Percentiles rank a stretch among this genome's conserved stretches.
These are phyloP conservation scores for Neodiprion virginianus DNA, from an alignment of 1,140 invertebrate species.

Conservation along the genomic window DNA sequence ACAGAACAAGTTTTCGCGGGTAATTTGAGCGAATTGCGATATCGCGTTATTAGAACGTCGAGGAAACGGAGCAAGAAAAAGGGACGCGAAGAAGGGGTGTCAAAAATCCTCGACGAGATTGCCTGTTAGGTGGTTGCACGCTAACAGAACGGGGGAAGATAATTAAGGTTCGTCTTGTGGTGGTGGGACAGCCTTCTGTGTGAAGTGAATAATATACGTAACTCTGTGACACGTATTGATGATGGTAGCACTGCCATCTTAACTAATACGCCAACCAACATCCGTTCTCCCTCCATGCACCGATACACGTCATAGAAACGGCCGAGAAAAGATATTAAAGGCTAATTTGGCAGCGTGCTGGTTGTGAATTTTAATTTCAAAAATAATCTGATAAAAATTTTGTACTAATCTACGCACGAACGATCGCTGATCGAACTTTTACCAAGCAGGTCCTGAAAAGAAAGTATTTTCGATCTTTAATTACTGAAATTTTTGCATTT, in stretches of 20 bases:
- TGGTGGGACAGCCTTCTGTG: constrained; percentile 36
- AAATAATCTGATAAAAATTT: constrained; percentile 49
- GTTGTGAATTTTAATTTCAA: constrained; percentile 59
- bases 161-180: constrained; percentile 54
- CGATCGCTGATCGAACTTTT: no score
- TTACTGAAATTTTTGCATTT: no score
- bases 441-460: no score
- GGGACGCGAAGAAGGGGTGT: no score
- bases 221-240: constrained; percentile 58
- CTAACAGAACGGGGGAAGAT: constrained; percentile 37
- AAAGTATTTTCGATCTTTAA: no score
- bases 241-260: constrained; percentile 58
- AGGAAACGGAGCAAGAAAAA: no score
- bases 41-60: no score
- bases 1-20: no score
- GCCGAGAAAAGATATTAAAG: constrained; percentile 42
- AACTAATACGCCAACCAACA: constrained; percentile 34
- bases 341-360: constrained; percentile 58
- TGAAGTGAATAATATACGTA: constrained; percentile 37
- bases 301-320: background rate
- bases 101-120: background rate
- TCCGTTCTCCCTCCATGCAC: no score
- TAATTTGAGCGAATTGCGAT: no score
- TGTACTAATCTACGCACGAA: no score
- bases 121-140: background rate